phyloP scores from a whole-genome alignment of 2,113 vertebrate genomes.

The Saccopteryx bilineata region DNA sequence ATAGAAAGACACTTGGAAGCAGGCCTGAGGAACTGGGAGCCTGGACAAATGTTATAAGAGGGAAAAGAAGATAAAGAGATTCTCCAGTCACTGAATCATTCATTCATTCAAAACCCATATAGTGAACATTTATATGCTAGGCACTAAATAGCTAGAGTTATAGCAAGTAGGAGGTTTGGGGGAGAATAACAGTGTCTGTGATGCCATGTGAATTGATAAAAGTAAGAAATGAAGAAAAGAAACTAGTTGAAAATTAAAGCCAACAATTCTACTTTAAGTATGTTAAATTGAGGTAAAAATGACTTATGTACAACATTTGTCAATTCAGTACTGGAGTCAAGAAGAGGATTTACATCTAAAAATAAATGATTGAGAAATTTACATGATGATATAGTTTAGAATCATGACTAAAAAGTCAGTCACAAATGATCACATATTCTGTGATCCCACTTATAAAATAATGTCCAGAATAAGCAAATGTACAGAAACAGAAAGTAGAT shows the following conservation, averaged over 20 bases:
- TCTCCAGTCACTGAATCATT: not conserved
- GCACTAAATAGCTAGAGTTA: not conserved
- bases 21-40: not conserved
- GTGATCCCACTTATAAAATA: not conserved
- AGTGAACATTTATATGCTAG: not conserved
- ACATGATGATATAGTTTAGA: not conserved
- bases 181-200: not conserved
- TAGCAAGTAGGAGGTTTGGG: not conserved
- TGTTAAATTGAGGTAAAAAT: not conserved
- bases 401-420: not conserved
- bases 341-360: not conserved
- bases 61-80: not conserved
- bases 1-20: not conserved
- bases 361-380: constrained; percentile 21
- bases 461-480: not conserved
- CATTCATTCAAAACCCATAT: not conserved
- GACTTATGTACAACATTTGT: not conserved
- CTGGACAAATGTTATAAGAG: not conserved
- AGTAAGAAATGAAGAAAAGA: not conserved
- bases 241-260: not conserved
- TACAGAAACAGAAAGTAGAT: not conserved
- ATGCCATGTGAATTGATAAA: not conserved
- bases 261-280: not conserved
- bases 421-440: not conserved
- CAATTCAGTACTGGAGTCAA: not conserved